These are phyloP conservation scores for Bombus confusus DNA, from an alignment of 1,140 invertebrate genomes.

Conservation along the genomic window DNA sequence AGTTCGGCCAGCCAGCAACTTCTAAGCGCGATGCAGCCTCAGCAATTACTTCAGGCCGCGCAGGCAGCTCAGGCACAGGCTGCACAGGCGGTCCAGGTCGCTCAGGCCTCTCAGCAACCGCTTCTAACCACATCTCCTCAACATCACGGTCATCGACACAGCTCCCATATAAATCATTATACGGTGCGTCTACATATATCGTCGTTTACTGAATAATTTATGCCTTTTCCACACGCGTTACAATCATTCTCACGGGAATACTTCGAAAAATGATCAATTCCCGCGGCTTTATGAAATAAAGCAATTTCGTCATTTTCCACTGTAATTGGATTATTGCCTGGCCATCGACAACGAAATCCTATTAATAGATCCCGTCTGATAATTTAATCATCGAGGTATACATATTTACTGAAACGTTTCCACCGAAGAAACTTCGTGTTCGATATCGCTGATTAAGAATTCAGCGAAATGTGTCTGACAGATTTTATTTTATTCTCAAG, in stretches of 20 bases:
- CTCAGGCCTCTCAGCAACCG: conserved; percentile 80
- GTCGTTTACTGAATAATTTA: not conserved
- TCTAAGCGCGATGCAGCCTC: conserved; percentile 86
- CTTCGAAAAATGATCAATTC: not conserved
- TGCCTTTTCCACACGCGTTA: not conserved
- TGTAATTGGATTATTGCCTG: not conserved
- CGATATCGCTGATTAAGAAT: not conserved
- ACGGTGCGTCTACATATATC: conserved; percentile 73
- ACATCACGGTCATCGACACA: conserved; percentile 79
- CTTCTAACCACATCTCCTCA: conserved; percentile 81
- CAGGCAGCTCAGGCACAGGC: conserved; percentile 77
- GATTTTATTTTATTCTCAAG: too few relatives aligned
- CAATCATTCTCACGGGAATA: not conserved
- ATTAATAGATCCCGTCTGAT: not conserved
- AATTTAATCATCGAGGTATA: not conserved
- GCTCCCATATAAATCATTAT: conserved; percentile 80
- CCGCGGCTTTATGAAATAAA: not conserved
- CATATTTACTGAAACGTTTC: not conserved
- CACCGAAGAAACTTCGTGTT: too few relatives aligned
- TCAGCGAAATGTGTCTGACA: not conserved
- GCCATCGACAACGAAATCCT: not conserved
- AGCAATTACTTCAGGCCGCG: conserved; percentile 81
- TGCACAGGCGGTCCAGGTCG: conserved; percentile 76
- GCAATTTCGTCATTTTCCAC: not conserved
- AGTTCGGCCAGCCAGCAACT: conserved; percentile 86